Percentiles rank a stretch among this genome's conserved stretches.
phyloP scores from a whole-genome alignment of 2,888 invertebrate genomes.

The Trileptium ribeirensis region DNA sequence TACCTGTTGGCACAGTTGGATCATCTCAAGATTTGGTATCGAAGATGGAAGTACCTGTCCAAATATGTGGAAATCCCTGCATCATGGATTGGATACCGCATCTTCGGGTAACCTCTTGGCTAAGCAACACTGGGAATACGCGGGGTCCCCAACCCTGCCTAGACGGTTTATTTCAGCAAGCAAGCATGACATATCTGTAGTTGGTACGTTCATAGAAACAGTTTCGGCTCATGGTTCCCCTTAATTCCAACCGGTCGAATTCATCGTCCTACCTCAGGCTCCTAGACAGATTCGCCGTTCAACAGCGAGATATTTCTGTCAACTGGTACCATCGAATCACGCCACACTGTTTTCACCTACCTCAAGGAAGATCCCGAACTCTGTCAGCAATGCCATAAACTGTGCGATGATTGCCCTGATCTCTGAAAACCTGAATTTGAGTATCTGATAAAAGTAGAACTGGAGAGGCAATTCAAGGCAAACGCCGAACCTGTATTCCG shows the following conservation, averaged over 20 bases:
- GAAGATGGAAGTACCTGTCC: slow-evolving; percentile 24
- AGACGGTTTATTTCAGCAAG: too few relatives aligned
- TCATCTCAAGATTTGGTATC: too few relatives aligned
- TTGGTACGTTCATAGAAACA: too few relatives aligned
- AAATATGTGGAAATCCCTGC: slow-evolving; percentile 2
- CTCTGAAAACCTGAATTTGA: slow-evolving; percentile 6
- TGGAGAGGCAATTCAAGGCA: neutral
- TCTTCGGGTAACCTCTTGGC: slow-evolving; percentile 10
- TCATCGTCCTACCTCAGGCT: neutral
- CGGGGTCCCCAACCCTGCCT: neutral
- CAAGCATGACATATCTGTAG: too few relatives aligned
- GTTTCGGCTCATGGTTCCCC: too few relatives aligned
- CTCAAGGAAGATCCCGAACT: too few relatives aligned
- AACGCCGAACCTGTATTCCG: neutral
- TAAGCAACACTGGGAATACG: neutral
- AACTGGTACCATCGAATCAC: too few relatives aligned
- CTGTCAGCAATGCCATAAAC: neutral
- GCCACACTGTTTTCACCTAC: too few relatives aligned
- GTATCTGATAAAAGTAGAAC: neutral
- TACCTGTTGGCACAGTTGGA: too few relatives aligned
- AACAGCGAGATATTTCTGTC: too few relatives aligned
- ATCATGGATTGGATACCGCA: slow-evolving; percentile 25
- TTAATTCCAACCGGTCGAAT: neutral
- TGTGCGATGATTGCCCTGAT: neutral
- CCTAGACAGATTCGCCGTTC: neutral